Conservation (phyloP, 1,140 invertebrate species). For the Copidosoma floridanum region DNA sequence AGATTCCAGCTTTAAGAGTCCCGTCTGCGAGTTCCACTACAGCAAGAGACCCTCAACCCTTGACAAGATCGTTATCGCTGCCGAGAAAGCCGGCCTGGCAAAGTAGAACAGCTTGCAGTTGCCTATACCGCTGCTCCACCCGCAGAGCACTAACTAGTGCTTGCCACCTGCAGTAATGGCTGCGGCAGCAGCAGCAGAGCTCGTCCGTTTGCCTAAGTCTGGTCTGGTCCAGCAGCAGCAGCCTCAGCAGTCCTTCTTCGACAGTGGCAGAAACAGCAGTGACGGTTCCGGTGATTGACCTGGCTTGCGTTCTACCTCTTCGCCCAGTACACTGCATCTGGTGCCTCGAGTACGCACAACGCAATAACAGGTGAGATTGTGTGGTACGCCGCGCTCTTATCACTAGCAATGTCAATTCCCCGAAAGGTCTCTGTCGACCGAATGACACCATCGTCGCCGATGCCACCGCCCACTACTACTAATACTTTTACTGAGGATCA, state of each 20-base stretch:
- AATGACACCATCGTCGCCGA: no score
- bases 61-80: constrained; percentile 48
- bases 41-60: constrained; percentile 53
- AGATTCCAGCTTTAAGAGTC: constrained; percentile 52
- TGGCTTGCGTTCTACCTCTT: constrained; percentile 51
- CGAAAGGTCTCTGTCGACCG: no score
- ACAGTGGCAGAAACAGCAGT: constrained; percentile 36
- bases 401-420: no score
- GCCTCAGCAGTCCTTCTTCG: constrained; percentile 40
- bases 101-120: constrained; percentile 55
- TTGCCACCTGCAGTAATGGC: constrained; percentile 40
- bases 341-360: constrained; percentile 51
- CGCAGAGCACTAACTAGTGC: constrained; percentile 57
- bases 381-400: no score
- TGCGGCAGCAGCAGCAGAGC: constrained; percentile 39
- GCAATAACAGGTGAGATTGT: constrained; percentile 45
- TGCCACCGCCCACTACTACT: no score
- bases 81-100: constrained; percentile 51
- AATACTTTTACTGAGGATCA: no score
- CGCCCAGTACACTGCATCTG: constrained; percentile 51
- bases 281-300: constrained; percentile 34
- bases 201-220: constrained; percentile 41
- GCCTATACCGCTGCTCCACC: constrained; percentile 53
- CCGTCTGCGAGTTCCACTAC: constrained; percentile 54
- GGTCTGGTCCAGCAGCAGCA: constrained; percentile 44